Evolutionary conservation across 1,140 invertebrate species (phyloP), one percentile per base, ranked within the genome.

Genomic region (Phortica variegata): DNA sequence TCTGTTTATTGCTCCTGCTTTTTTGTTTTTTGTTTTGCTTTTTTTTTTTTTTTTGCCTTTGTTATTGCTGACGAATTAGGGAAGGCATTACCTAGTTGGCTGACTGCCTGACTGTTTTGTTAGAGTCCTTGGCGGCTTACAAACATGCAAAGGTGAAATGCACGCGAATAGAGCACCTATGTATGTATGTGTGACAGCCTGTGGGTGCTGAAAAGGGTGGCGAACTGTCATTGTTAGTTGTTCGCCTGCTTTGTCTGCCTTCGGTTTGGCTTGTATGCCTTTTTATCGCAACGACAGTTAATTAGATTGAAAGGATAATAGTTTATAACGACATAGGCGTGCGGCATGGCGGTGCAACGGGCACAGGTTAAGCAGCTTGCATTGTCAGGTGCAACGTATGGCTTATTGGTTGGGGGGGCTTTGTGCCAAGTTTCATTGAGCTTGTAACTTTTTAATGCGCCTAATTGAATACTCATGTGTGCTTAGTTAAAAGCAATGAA

Each of bases 311-410:
- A 6, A 12, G 40, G 34, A 42, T 41, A 31, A 36, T 23, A 36
- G 8, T 32, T 19, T 29, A 8, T 43, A n/a, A 42, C 13, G 29
- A 40, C 32, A 21, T 66, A 60, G 60, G 63, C 68, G 59, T 66
- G 62, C 68, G 57, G 56, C 37, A 8, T 8, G 29, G 12, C 36
- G 18, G 26, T 18, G 10, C 16, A 21, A 33, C 33, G 7, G 60
- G 43, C 39, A 49, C 58, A 66, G 66, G 18, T 54, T 48, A 33
- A 56, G 52, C 55, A 66, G 62, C 62, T 68, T 58, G 62, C 51
- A 60, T 53, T 60, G 62, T 66, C 63, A 68, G 68, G 65, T 68
- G 51, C 56, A 68, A 68, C 68, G 68, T 66, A 66, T 68, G 62
- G 68, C 62, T 68, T 66, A 68, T 63, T 33, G 50, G 65, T 58